Conservation (phyloP, 1,140 invertebrate genomes). For the Chlorops oryzae region DNA sequence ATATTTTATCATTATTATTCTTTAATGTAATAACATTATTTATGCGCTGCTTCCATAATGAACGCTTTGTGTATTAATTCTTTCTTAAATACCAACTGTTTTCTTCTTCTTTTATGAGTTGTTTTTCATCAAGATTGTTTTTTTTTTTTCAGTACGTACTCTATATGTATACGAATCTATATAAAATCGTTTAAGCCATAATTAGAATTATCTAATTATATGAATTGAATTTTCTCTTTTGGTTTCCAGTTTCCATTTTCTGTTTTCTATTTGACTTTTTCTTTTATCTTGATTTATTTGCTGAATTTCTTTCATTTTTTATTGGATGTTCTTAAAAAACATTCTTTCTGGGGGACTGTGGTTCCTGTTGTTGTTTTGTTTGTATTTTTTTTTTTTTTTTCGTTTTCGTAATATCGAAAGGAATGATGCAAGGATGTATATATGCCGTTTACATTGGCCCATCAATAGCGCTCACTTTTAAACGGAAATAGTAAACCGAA, state of each 20-base stretch:
- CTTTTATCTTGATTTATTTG: neutral
- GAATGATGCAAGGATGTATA: slow-evolving; percentile 38
- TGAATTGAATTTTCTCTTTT: neutral
- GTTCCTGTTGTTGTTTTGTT: neutral
- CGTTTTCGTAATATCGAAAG: slow-evolving; percentile 44
- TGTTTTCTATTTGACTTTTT: neutral
- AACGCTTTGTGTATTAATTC: too few relatives aligned
- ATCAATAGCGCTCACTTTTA: slow-evolving; percentile 84
- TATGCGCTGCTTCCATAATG: too few relatives aligned
- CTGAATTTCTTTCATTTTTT: neutral
- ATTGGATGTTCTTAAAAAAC: too few relatives aligned
- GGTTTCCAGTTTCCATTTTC: neutral
- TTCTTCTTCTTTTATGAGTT: too few relatives aligned
- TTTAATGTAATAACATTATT: too few relatives aligned
- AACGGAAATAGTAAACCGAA: slow-evolving; percentile 80
- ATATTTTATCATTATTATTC: too few relatives aligned
- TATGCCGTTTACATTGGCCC: slow-evolving; percentile 62
- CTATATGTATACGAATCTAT: neutral
- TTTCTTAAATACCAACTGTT: too few relatives aligned
- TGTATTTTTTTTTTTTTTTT: slow-evolving; percentile 15
- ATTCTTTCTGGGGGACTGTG: too few relatives aligned
- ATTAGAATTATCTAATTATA: neutral
- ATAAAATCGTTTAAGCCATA: neutral
- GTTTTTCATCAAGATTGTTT: too few relatives aligned
- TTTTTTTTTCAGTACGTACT: too few relatives aligned